Conservation (phyloP, 2,113 vertebrate species). For the Cygnus atratus region DNA sequence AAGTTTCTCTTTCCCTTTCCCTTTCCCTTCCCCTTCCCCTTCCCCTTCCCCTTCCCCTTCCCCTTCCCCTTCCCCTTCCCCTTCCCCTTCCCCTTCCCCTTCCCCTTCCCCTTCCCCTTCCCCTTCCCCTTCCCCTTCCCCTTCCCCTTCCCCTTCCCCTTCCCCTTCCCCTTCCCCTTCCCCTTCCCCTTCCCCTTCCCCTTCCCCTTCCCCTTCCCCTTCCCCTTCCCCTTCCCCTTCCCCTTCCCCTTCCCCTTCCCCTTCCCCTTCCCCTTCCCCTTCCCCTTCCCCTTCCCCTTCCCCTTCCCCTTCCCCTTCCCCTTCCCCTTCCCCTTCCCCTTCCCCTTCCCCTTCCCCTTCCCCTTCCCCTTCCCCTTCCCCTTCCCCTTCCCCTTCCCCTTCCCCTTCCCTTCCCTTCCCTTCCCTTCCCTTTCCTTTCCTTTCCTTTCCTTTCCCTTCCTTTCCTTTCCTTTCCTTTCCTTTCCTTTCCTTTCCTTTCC, state of each 20-base stretch:
- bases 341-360: not conserved
- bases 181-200: not conserved
- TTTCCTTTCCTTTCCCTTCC: no score
- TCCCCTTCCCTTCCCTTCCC: no score
- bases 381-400: not conserved
- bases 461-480: no score
- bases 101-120: no score
- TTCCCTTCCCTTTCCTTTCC: no score
- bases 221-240: not conserved
- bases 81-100: no score
- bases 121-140: not conserved
- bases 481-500: no score
- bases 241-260: not conserved
- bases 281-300: not conserved
- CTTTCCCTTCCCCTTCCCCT: not conserved
- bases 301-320: no score
- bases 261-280: no score
- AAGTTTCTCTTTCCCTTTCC: not conserved
- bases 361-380: not conserved
- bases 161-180: no score
- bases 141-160: not conserved
- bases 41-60: no score
- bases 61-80: no score
- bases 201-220: not conserved
- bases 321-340: not conserved